phyloP scores from a whole-genome alignment of 2,797 vertebrate genomes.

The Chelidonichthys spinosus region DNA sequence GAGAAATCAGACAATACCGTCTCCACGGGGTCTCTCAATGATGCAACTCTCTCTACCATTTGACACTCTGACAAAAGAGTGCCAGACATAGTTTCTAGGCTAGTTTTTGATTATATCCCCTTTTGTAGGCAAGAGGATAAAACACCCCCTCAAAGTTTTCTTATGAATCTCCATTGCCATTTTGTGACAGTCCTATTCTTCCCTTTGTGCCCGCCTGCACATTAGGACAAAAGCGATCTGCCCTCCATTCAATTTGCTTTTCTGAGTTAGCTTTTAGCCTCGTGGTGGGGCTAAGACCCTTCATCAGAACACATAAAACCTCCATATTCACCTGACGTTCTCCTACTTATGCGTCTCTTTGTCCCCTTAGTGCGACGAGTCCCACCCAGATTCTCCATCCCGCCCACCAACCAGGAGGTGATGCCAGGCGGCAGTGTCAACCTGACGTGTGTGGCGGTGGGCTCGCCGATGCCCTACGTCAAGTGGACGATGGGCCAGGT shows the following conservation, averaged over 20 bases:
- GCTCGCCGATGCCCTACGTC: slow-evolving; percentile 96
- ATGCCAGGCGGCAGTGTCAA: slow-evolving; percentile 97
- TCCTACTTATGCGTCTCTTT: slow-evolving; percentile 35
- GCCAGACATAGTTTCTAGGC: slow-evolving; percentile 69
- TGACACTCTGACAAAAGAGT: slow-evolving; percentile 81
- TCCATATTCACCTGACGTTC: slow-evolving; percentile 22
- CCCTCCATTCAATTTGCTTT: slow-evolving; percentile 48
- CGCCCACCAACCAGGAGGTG: slow-evolving; percentile 95
- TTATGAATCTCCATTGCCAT: slow-evolving; percentile 67
- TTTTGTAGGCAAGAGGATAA: slow-evolving; percentile 63
- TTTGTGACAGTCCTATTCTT: slow-evolving; percentile 72
- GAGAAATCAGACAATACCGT: slow-evolving; percentile 79
- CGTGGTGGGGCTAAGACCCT: slow-evolving; percentile 3
- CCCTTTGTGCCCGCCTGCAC: slow-evolving; percentile 62
- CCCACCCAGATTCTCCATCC: slow-evolving; percentile 95
- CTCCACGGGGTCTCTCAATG: slow-evolving; percentile 79
- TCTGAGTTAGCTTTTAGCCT: slow-evolving; percentile 45
- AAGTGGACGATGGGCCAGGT: slow-evolving; percentile 93
- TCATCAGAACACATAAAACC: slow-evolving; percentile 23
- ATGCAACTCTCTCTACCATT: slow-evolving; percentile 76
- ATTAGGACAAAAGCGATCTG: slow-evolving; percentile 70
- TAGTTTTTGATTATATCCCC: slow-evolving; percentile 70
- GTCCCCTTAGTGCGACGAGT: slow-evolving; percentile 89
- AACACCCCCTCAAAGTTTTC: slow-evolving; percentile 68
- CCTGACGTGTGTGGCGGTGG: slow-evolving; percentile 96